A percentile compares a stretch with the other conserved stretches of the same genome.
These are phyloP conservation scores for Cisticola juncidis DNA, from an alignment of 2,113 vertebrate species.

Conservation along the genomic window DNA sequence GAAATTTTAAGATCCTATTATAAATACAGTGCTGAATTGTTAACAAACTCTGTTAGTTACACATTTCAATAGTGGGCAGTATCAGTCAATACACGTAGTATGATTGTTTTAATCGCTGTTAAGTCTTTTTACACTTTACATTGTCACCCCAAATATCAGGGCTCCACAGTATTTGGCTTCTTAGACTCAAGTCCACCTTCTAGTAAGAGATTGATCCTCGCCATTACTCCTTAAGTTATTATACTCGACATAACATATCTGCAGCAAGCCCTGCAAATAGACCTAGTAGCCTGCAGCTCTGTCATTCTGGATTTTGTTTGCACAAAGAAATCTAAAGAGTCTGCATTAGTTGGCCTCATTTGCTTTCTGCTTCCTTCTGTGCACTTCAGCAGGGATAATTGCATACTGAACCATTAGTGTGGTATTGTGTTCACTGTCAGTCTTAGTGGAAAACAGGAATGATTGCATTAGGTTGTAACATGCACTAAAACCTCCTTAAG, in stretches of 20 bases:
- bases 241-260: background rate
- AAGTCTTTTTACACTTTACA: background rate
- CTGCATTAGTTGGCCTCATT: slow-evolving; percentile 41
- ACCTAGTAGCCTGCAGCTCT: slow-evolving; percentile 53
- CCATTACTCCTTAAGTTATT: background rate
- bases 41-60: background rate
- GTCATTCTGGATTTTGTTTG: slow-evolving; percentile 60
- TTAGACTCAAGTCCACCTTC: background rate
- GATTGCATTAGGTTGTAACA: slow-evolving; percentile 9
- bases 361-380: slow-evolving; percentile 53
- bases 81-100: background rate
- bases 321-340: slow-evolving; percentile 21
- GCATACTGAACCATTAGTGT: slow-evolving; percentile 3
- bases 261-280: slow-evolving; percentile 11
- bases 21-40: background rate
- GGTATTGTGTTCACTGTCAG: slow-evolving; percentile 24
- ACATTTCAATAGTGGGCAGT: background rate
- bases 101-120: background rate
- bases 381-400: slow-evolving; percentile 39
- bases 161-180: background rate
- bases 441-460: slow-evolving; percentile 33
- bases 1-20: background rate
- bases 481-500: background rate
- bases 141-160: background rate
- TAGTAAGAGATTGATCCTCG: background rate